phyloP scores from a whole-genome alignment of 2,113 vertebrate genomes.

The Notothenia rossii region DNA sequence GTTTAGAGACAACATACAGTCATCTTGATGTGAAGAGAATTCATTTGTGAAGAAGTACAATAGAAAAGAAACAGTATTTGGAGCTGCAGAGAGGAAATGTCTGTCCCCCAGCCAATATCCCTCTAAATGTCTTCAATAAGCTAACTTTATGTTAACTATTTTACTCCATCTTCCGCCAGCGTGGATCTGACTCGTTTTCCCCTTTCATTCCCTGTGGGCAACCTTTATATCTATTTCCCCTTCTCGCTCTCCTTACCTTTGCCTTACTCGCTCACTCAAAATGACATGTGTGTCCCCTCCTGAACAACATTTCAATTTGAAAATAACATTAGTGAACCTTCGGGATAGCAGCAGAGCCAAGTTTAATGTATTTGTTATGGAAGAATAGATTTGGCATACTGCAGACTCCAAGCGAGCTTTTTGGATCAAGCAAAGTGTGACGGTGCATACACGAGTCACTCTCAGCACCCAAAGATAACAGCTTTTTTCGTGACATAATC shows the following conservation, averaged over 20 bases:
- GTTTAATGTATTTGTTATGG: conserved; percentile 18
- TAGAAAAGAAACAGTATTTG: not conserved
- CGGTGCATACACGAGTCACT: not conserved
- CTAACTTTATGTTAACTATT: conserved; percentile 63
- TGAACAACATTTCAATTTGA: conserved; percentile 27
- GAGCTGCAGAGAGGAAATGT: not conserved
- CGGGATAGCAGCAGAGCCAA: conserved; percentile 9
- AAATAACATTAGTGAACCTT: conserved; percentile 28
- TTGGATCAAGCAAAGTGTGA: not conserved
- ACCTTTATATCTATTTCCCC: conserved; percentile 50
- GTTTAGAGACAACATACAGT: not conserved
- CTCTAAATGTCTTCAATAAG: conserved; percentile 51
- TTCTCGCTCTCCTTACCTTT: conserved; percentile 46
- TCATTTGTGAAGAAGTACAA: not conserved
- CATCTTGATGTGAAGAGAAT: not conserved
- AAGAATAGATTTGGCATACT: conserved; percentile 1
- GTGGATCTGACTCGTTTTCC: conserved; percentile 54
- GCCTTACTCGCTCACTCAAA: conserved; percentile 27
- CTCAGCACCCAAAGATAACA: not conserved
- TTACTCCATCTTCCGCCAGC: conserved; percentile 74
- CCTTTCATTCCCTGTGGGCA: conserved; percentile 51
- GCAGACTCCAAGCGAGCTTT: conserved; percentile 16
- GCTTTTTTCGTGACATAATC: conserved; percentile 23
- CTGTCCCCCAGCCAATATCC: not conserved
- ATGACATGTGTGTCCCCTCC: conserved; percentile 30